Evolutionary conservation across 2,113 vertebrate species (phyloP).

Genomic region (Platichthys stellatus): DNA sequence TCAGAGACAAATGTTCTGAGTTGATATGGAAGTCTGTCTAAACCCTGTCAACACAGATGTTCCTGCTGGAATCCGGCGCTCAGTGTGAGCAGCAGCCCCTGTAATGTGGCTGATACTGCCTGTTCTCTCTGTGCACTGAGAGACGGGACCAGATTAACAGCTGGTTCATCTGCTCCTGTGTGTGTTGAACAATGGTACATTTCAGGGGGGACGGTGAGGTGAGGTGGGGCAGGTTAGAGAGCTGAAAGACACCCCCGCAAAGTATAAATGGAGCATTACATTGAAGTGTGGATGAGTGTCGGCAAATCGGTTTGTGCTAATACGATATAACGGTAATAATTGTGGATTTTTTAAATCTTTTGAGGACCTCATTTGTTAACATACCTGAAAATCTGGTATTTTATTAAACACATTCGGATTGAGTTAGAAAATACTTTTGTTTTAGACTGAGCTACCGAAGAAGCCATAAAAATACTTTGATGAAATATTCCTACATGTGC

Average conservation of each 20-base stretch:
- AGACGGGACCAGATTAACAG: constrained; percentile 74
- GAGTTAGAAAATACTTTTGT: too few species aligned
- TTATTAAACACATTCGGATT: too few species aligned
- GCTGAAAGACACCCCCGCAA: constrained; percentile 18
- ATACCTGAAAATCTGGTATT: too few species aligned
- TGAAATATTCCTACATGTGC: too few species aligned
- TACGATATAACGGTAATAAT: not conserved
- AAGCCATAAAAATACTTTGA: not conserved
- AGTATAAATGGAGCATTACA: not conserved
- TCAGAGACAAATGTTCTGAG: constrained; percentile 39
- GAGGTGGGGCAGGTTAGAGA: constrained; percentile 36
- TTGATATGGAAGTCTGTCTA: constrained; percentile 64
- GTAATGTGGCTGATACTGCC: constrained; percentile 79
- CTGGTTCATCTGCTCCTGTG: constrained; percentile 80
- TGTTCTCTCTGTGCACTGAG: constrained; percentile 80
- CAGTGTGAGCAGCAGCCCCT: constrained; percentile 62
- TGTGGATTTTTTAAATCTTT: not conserved
- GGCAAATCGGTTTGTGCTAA: not conserved
- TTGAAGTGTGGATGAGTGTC: not conserved
- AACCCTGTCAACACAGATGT: constrained; percentile 69
- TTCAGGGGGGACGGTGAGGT: constrained; percentile 40
- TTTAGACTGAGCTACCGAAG: not conserved
- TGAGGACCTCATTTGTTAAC: too few species aligned
- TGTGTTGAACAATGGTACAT: constrained; percentile 75
- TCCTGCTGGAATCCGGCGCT: constrained; percentile 52